Evolutionary conservation across 2,888 invertebrate species (phyloP).

Genomic region (Malachius bipustulatus): DNA sequence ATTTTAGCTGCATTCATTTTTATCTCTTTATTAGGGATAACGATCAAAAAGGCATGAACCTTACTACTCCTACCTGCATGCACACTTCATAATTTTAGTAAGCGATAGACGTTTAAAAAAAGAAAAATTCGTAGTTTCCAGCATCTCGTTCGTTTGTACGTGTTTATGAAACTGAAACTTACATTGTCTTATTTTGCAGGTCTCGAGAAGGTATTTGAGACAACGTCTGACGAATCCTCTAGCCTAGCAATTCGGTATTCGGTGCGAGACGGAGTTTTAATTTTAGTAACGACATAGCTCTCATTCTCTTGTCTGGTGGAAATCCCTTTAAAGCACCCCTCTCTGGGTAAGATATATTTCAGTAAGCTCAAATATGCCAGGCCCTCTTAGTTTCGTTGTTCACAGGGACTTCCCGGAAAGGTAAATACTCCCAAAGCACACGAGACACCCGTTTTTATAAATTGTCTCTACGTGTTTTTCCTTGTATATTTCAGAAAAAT

Average conservation of each 20-base stretch:
- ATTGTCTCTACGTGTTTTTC: slow-evolving; percentile 15
- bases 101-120: no score
- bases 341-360: slow-evolving; percentile 1
- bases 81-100: no score
- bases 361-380: slow-evolving; percentile 2
- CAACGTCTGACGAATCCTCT: no score
- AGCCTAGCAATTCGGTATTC: slow-evolving; percentile 3
- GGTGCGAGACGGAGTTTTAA: slow-evolving; percentile 3
- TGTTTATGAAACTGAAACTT: no score
- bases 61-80: no score
- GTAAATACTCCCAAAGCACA: slow-evolving; percentile 12
- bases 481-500: slow-evolving; percentile 13
- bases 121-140: no score
- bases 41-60: no score
- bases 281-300: slow-evolving; percentile 2
- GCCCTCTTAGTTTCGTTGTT: slow-evolving; percentile 1
- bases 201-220: no score
- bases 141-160: no score
- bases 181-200: no score
- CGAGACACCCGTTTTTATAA: slow-evolving; percentile 10
- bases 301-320: slow-evolving; percentile 2
- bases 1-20: no score
- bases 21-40: no score
- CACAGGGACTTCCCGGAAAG: slow-evolving; percentile 9
- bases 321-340: slow-evolving; percentile 2